A percentile compares a stretch with the other conserved stretches of the same genome.
Evolutionary conservation across 2,888 invertebrate species (phyloP).

Genomic region (Camponotus fellah): DNA sequence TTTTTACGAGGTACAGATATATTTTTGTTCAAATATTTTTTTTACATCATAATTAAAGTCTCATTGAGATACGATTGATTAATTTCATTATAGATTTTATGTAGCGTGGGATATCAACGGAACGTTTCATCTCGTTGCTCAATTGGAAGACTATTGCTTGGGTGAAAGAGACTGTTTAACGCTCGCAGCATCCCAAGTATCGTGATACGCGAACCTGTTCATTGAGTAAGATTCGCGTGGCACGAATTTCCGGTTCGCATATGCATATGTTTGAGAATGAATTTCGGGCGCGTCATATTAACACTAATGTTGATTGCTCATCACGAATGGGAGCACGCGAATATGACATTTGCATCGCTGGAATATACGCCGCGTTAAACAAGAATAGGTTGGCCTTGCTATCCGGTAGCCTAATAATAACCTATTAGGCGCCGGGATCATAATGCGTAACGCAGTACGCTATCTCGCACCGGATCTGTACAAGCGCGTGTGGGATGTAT

Average conservation of each 20-base stretch:
- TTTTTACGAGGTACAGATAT: background rate
- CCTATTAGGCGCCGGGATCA: conserved; percentile 58
- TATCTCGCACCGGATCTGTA: conserved; percentile 57
- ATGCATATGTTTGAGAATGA: conserved; percentile 41
- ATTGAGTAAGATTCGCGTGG: conserved; percentile 58
- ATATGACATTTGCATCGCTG: conserved; percentile 42
- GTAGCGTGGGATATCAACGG: background rate
- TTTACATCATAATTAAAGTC: background rate
- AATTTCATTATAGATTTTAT: background rate
- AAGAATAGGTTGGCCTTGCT: conserved; percentile 61
- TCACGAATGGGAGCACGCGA: conserved; percentile 40
- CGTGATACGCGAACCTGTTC: background rate
- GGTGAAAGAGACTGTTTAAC: background rate
- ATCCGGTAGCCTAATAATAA: conserved; percentile 73
- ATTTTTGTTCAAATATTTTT: background rate
- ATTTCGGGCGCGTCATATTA: conserved; percentile 59
- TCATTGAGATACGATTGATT: background rate
- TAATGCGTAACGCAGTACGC: conserved; percentile 62
- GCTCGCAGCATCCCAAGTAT: conserved; percentile 1
- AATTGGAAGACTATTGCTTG: background rate
- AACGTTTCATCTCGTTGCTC: background rate
- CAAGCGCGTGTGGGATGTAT: conserved; percentile 57
- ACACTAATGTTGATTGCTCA: conserved; percentile 64
- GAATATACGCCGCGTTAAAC: conserved; percentile 56
- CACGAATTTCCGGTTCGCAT: conserved; percentile 18